phyloP scores from a whole-genome alignment of 2,888 invertebrate genomes.

The Ctena decussata region DNA sequence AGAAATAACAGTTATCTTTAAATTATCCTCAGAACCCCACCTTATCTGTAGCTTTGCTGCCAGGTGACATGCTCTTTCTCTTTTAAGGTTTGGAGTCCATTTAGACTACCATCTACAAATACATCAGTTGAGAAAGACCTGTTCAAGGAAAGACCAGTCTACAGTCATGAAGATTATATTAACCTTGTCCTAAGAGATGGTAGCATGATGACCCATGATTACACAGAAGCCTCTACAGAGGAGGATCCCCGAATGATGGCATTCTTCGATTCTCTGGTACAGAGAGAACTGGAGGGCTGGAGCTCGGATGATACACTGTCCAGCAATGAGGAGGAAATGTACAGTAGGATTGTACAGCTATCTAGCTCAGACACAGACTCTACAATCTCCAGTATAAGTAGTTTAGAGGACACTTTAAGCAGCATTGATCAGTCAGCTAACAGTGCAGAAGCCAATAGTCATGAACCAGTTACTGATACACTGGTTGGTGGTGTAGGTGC shows the following conservation, averaged over 20 bases:
- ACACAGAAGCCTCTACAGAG: slow-evolving; percentile 94
- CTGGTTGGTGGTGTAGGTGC: slow-evolving; percentile 54
- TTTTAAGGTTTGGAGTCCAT: slow-evolving; percentile 92
- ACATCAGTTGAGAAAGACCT: slow-evolving; percentile 42
- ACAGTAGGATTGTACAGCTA: slow-evolving; percentile 72
- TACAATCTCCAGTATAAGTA: slow-evolving; percentile 27
- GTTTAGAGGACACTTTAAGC: slow-evolving; percentile 27
- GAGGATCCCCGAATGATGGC: slow-evolving; percentile 99
- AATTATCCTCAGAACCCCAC: no score
- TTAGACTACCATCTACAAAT: slow-evolving; percentile 89
- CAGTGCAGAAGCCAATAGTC: slow-evolving; percentile 78
- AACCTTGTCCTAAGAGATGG: slow-evolving; percentile 93
- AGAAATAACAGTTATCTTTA: no score
- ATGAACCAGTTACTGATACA: slow-evolving; percentile 57
- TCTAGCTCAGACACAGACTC: slow-evolving; percentile 68
- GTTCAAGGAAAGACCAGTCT: slow-evolving; percentile 81
- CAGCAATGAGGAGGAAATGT: slow-evolving; percentile 77
- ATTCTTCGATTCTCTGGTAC: slow-evolving; percentile 97
- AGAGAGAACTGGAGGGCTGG: slow-evolving; percentile 94
- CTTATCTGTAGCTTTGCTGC: no score
- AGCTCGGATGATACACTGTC: slow-evolving; percentile 79
- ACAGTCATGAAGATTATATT: slow-evolving; percentile 91
- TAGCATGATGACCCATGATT: slow-evolving; percentile 93
- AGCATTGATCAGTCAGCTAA: slow-evolving; percentile 74
- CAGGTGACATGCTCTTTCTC: no score